A percentile compares a stretch with the other conserved stretches of the same genome.
phyloP scores from a whole-genome alignment of 1,140 invertebrate genomes.

The Aleiodes sp. region DNA sequence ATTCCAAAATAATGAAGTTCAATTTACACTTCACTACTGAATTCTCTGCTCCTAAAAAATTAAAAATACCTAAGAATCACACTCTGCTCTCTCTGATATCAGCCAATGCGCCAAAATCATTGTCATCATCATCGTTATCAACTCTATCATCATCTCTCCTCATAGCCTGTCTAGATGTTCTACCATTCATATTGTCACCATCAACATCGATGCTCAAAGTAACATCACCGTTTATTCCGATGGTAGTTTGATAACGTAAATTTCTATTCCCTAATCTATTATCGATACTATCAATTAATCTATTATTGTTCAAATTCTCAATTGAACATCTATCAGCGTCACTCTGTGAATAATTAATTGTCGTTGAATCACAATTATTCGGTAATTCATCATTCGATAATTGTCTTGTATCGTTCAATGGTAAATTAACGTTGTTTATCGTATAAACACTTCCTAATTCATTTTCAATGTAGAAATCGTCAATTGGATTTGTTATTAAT shows the following conservation, averaged over 20 bases:
- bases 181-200: background rate
- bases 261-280: background rate
- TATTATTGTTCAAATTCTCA: slow-evolving; percentile 1
- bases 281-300: background rate
- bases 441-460: slow-evolving; percentile 40
- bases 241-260: background rate
- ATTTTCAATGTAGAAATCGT: slow-evolving; percentile 53
- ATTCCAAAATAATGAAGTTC: too few relatives aligned
- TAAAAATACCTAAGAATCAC: slow-evolving; percentile 34
- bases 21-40: background rate
- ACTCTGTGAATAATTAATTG: background rate
- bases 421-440: background rate
- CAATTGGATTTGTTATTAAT: slow-evolving; percentile 52
- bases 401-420: background rate
- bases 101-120: slow-evolving; percentile 52
- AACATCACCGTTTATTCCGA: background rate
- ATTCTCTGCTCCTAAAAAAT: too few relatives aligned
- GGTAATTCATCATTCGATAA: slow-evolving; percentile 22
- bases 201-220: background rate
- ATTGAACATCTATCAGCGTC: background rate
- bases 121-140: slow-evolving; percentile 49
- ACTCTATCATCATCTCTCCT: slow-evolving; percentile 26
- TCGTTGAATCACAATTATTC: background rate
- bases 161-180: background rate
- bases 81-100: slow-evolving; percentile 63